Base-by-base conservation (phyloP, 2,113 vertebrate species). In the Zosterops lateralis region DNA sequence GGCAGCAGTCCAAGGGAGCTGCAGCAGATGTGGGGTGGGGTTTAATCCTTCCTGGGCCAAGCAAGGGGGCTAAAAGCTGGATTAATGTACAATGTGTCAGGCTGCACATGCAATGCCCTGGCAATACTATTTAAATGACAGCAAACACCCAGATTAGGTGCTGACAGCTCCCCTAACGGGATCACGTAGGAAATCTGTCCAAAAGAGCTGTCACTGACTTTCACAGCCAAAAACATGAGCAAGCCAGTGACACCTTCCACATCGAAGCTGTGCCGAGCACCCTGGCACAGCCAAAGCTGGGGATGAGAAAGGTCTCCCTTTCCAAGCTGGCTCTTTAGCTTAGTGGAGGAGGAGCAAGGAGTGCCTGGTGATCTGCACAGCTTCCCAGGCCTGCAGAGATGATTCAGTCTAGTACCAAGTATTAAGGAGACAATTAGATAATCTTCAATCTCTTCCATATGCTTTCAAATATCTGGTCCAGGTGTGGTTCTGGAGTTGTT, bases 161-260 rank as follows among this genome's bases (percentile, higher is more conserved):
- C 87, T 95, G 94, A 94, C 81, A 95, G 78, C 81, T 94, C 67
- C 62, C 62, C 51, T 74, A 83, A 85, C 34, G 64, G 71, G 67
- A 91, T 91, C 93, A 64, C 0, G 2, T 47, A 74, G 1, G 2
- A 84, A 84, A 95, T 91, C 28, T 88, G 79, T 71, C 90, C 7
- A 83, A 65, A 84, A 78, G 66, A 89, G 57, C 78, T 79, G 64
- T 76, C 84, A 64, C 28, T 38, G 87, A 62, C 38, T 90, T 83
- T 91, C 75, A 78, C 94, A 91, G 91, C 94, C 94, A 96, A 85
- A 93, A 77, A 2, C 0, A 1, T 1, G 3, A 80, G 82, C 67
- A 83, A 96, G 87, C 54, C 87, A 92, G 56, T 71, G 82, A 92
- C 87, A 95, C 78, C 40, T 85, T 91, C 82, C 75, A 80, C 10